Evolutionary conservation across 2,888 invertebrate genomes (phyloP).

Genomic region (Itoplectis maculator): DNA sequence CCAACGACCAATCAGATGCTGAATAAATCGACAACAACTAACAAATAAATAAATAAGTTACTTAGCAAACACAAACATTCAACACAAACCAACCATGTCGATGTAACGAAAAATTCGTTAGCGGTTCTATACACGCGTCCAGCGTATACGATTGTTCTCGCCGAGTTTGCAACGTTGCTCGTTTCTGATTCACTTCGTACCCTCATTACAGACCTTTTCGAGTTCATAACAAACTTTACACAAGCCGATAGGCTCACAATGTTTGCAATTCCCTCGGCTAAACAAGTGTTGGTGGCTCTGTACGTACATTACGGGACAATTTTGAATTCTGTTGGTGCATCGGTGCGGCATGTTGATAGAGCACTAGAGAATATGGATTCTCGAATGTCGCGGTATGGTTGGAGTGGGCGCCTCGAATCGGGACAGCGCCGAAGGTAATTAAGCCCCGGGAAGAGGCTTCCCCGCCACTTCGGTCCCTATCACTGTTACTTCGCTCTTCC

Average conservation of each 20-base stretch:
- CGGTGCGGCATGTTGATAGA: constrained; percentile 60
- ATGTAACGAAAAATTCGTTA: no score
- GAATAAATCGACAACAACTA: no score
- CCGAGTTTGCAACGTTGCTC: constrained; percentile 1
- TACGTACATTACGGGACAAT: constrained; percentile 8
- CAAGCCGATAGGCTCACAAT: constrained; percentile 28
- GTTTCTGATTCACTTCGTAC: not conserved
- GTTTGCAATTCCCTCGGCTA: constrained; percentile 37
- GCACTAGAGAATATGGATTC: constrained; percentile 47
- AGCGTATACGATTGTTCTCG: not conserved
- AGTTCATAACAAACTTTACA: not conserved
- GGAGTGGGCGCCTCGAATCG: constrained; percentile 51
- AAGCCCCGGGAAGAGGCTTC: constrained; percentile 45
- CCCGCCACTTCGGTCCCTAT: constrained; percentile 22
- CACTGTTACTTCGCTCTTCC: constrained; percentile 30
- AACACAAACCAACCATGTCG: no score
- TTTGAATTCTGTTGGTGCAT: constrained; percentile 49
- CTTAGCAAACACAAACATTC: no score
- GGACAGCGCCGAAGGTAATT: constrained; percentile 55
- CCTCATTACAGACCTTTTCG: not conserved
- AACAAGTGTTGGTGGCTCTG: constrained; percentile 15
- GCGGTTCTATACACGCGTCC: not conserved
- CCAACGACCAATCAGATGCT: no score
- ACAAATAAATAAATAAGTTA: no score
- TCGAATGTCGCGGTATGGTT: constrained; percentile 14